Evolutionary conservation across 2,113 vertebrate genomes (phyloP), one percentile per base, ranked within the genome.

Genomic region (cattle (Bos taurus)): DNA sequence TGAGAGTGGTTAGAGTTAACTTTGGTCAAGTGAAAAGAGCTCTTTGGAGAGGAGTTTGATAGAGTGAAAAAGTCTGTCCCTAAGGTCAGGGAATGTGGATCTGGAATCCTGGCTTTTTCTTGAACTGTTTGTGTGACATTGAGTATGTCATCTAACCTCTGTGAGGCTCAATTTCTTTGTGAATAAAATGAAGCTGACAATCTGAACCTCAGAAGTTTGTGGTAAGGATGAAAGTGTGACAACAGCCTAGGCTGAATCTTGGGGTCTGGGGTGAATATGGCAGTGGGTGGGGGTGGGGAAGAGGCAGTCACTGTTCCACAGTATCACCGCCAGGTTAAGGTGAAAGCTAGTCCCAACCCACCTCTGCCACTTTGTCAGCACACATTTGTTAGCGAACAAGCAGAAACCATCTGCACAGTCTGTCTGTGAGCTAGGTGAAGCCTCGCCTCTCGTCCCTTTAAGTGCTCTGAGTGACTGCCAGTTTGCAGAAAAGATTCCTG

Each of bases 91-190:
- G 21, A 80, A 57, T 57, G 64, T 87, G 28, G 17, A n/a, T 90
- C 95, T 83, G 80, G 50, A 95, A 97, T 64, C 43, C 26, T 84
- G 59, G 6, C 40, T 90, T 96, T 84, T 94, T 50, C 77, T 90
- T 2, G 2, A 64, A 78, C 30, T 93, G 30, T 95, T 59, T 57
- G 30, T n/a, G 43, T 88, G 92, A 84, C 36, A 16, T 81, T 62
- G 54, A 81, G 54, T 26, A 92, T 46, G 80, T 62, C 16, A 62
- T 28, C 36, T 48, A 81, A 54, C 28, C 8, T 89, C 33, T 94
- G 57, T 80, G 56, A 88, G 52, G n/a, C n/a, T 96, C 67, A 60
- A 56, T 97, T 92, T 91, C 83, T 94, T 92, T 56, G 54, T 57
- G 26, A 78, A 71, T 71, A 64, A 90, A 92, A 77, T 48, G 60